Percentiles rank a stretch among this genome's conserved stretches.
Evolutionary conservation across 2,113 vertebrate species (phyloP).

Genomic region (Bothrops jararaca): DNA sequence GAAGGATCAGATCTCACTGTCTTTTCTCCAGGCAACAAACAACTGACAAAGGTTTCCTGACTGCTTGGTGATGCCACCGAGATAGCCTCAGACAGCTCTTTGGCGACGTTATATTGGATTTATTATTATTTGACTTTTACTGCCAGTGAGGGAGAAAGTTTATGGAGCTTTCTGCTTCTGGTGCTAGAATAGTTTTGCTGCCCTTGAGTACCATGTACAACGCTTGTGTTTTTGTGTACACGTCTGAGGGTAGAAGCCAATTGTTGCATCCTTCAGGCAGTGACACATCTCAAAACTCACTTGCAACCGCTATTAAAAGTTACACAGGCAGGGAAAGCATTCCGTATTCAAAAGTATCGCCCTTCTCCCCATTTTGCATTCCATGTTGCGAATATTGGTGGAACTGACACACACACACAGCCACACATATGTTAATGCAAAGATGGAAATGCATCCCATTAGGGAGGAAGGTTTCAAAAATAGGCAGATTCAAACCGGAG

Average conservation of each 20-base stretch:
- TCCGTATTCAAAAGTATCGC: neutral
- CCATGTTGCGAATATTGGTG: neutral
- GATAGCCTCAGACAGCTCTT: neutral
- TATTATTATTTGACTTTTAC: neutral
- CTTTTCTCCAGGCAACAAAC: neutral
- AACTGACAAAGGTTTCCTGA: neutral
- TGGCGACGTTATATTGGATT: neutral
- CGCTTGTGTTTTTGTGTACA: neutral
- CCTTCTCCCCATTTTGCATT: neutral
- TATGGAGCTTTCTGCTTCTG: neutral
- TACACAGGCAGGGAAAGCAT: neutral
- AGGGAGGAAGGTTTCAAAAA: neutral
- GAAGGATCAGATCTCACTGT: neutral
- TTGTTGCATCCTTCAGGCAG: neutral
- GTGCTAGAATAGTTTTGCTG: neutral
- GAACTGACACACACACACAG: neutral
- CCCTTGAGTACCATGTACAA: neutral
- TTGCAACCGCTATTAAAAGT: neutral
- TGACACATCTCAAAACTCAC: neutral
- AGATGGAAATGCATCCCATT: neutral
- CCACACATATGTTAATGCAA: neutral
- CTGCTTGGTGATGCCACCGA: neutral
- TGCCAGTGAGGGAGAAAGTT: neutral
- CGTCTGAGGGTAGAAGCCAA: neutral
- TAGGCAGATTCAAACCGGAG: neutral